A percentile compares a stretch with the other conserved stretches of the same genome.
phyloP scores from a whole-genome alignment of 2,888 invertebrate genomes.

The Eupithecia abbreviata region DNA sequence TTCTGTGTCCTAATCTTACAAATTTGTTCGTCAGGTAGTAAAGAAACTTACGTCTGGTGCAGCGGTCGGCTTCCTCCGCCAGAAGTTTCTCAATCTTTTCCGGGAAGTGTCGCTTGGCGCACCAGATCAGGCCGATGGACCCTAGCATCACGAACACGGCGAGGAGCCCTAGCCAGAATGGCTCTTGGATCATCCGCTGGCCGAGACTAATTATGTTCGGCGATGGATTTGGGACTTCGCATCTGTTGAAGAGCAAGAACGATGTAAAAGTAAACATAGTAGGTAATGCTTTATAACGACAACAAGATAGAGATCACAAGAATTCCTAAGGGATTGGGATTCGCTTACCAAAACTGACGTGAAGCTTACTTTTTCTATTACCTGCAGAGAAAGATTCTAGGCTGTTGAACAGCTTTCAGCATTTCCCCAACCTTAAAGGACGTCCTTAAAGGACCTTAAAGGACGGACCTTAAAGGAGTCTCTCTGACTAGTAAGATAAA shows the following conservation, averaged over 20 bases:
- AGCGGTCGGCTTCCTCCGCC: constrained; percentile 90
- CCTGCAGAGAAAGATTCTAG: too few species aligned
- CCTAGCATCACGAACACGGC: constrained; percentile 92
- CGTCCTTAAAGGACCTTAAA: too few species aligned
- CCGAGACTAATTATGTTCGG: constrained; percentile 84
- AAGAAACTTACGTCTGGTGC: constrained; percentile 85
- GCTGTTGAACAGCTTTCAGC: neutral
- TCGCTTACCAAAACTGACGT: neutral
- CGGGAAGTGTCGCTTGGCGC: constrained; percentile 93
- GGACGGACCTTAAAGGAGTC: too few species aligned
- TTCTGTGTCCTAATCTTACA: constrained; percentile 56
- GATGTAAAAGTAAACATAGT: neutral
- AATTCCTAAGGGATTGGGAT: neutral
- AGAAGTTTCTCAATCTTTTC: constrained; percentile 93
- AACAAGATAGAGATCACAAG: neutral
- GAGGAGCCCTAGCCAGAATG: constrained; percentile 94
- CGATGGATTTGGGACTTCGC: constrained; percentile 87
- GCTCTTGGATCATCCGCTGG: constrained; percentile 92
- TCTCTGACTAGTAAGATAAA: neutral
- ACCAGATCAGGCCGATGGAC: constrained; percentile 91
- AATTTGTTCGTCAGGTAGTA: constrained; percentile 57
- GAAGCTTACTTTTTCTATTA: neutral
- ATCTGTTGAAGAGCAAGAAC: constrained; percentile 76
- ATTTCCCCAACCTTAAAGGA: neutral
- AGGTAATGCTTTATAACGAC: neutral